A percentile compares a stretch with the other conserved stretches of the same genome.
phyloP scores from a whole-genome alignment of 2,113 vertebrate genomes.

The Ochotona princeps region DNA sequence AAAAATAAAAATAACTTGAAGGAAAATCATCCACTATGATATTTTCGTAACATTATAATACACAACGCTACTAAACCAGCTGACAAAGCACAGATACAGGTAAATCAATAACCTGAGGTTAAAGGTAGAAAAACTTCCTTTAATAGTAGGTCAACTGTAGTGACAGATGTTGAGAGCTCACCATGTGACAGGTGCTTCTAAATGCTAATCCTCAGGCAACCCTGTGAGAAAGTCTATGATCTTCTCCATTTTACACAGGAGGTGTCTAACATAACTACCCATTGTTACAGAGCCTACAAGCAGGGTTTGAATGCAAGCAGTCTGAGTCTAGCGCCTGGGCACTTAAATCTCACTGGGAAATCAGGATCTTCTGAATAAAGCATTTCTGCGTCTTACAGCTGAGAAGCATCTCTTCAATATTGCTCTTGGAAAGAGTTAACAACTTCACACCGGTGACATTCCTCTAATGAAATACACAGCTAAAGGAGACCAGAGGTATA shows the following conservation, averaged over 20 bases:
- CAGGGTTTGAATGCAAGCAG: not conserved
- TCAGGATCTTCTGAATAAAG: not conserved
- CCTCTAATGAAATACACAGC: slow-evolving; percentile 10
- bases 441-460: not conserved
- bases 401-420: not conserved
- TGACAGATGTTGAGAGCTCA: not conserved
- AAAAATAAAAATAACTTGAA: not conserved
- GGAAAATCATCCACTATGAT: not conserved
- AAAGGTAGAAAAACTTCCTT: not conserved
- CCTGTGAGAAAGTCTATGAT: not conserved
- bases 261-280: not conserved
- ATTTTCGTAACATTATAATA: not conserved
- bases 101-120: slow-evolving; percentile 3
- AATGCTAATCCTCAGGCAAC: not conserved
- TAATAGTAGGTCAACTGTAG: not conserved
- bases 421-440: slow-evolving; percentile 17
- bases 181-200: not conserved
- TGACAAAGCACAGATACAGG: not conserved
- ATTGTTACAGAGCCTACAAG: not conserved
- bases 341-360: not conserved
- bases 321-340: not conserved
- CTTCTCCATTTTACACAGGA: not conserved
- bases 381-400: not conserved
- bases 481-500: slow-evolving; percentile 33
- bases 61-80: not conserved